Evolutionary conservation across 2,888 invertebrate species (phyloP).

Genomic region (Limenitis camilla): DNA sequence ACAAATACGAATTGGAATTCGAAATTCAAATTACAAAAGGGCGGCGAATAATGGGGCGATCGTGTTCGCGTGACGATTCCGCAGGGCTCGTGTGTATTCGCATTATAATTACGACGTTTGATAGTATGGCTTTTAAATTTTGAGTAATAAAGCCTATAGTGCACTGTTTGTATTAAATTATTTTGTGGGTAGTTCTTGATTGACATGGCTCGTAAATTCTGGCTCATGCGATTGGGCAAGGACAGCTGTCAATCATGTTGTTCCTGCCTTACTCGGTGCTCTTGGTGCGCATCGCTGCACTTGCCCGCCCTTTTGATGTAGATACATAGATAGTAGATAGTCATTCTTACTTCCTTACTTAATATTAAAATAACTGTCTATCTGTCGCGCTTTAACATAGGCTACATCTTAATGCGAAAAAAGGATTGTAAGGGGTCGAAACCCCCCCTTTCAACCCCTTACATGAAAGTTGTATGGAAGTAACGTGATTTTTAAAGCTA

Average conservation of each 20-base stretch:
- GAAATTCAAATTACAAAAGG: slow-evolving; percentile 75
- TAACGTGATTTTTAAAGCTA: too few species aligned
- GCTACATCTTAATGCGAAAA: too few species aligned
- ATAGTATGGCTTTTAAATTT: slow-evolving; percentile 30
- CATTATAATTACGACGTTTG: slow-evolving; percentile 42
- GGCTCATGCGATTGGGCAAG: slow-evolving; percentile 84
- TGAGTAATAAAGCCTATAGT: slow-evolving; percentile 42
- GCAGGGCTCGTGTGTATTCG: slow-evolving; percentile 44
- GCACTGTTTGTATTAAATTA: slow-evolving; percentile 34
- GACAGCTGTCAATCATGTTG: slow-evolving; percentile 85
- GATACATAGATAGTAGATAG: too few species aligned
- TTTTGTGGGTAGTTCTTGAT: slow-evolving; percentile 71
- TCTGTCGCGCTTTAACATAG: too few species aligned
- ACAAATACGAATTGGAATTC: slow-evolving; percentile 74
- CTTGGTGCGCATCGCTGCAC: slow-evolving; percentile 36
- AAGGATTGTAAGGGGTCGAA: too few species aligned
- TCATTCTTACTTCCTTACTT: too few species aligned
- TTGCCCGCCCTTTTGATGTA: slow-evolving; percentile 28
- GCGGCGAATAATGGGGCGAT: slow-evolving; percentile 73
- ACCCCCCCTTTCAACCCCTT: too few species aligned
- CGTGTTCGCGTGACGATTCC: slow-evolving; percentile 67
- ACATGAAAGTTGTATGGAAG: too few species aligned
- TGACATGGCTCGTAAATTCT: slow-evolving; percentile 87
- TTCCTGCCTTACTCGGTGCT: slow-evolving; percentile 56
- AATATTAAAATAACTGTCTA: too few species aligned